Conservation (phyloP, 2,113 vertebrate species). For the Centrocercus urophasianus region DNA sequence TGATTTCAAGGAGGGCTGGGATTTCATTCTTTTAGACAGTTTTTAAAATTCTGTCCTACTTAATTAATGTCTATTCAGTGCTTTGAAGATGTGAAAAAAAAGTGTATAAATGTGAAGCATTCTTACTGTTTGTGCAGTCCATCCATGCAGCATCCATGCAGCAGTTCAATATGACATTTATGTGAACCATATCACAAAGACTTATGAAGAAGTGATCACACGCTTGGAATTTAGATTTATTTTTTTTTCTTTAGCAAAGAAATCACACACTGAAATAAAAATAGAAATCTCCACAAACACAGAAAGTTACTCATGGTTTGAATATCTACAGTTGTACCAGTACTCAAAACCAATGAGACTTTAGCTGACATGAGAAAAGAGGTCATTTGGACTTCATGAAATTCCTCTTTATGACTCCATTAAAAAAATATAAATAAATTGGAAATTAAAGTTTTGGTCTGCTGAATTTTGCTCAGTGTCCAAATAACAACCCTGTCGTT, state of each 20-base stretch:
- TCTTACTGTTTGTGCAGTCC: neutral
- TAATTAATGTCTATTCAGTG: neutral
- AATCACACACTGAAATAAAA: neutral
- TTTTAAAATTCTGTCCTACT: slow-evolving; percentile 14
- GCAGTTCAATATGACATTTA: neutral
- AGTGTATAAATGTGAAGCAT: neutral
- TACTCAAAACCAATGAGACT: neutral
- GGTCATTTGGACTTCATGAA: neutral
- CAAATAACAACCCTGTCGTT: neutral
- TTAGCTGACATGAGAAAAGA: neutral
- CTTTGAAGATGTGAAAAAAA: neutral
- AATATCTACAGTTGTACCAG: neutral
- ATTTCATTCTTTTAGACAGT: slow-evolving; percentile 13
- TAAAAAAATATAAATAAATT: neutral
- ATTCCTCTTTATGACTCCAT: neutral
- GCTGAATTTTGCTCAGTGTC: neutral
- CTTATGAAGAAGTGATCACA: neutral
- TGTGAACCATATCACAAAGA: neutral
- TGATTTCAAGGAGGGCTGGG: neutral
- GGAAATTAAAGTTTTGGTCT: neutral
- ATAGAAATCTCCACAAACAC: neutral
- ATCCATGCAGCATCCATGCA: neutral
- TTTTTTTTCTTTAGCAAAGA: neutral
- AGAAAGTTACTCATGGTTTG: neutral
- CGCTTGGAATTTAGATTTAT: neutral